Evolutionary conservation across 2,888 invertebrate species (phyloP).

Genomic region (Ochropleura leucogaster): DNA sequence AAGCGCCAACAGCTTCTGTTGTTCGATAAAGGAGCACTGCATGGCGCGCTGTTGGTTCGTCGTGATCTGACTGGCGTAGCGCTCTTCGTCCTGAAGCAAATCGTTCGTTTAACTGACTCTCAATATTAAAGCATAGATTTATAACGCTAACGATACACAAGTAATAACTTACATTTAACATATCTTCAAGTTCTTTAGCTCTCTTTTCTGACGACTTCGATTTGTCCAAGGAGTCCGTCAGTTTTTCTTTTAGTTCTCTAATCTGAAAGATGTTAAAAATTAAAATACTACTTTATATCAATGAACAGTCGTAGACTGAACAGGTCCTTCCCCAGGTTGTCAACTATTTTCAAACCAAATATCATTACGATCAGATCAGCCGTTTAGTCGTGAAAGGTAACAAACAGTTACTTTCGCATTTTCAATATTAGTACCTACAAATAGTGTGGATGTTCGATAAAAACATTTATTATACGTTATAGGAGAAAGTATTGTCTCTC

Average conservation of each 20-base stretch:
- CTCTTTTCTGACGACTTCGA: slow-evolving; percentile 90
- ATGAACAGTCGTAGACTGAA: background rate
- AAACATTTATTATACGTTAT: too few species aligned
- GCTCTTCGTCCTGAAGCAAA: slow-evolving; percentile 85
- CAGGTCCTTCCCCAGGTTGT: too few species aligned
- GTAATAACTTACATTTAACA: slow-evolving; percentile 86
- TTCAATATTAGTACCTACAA: too few species aligned
- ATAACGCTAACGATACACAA: background rate
- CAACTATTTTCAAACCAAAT: too few species aligned
- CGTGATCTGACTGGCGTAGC: slow-evolving; percentile 84
- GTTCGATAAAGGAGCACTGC: slow-evolving; percentile 87
- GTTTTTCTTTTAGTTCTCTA: slow-evolving; percentile 84
- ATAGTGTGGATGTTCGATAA: too few species aligned
- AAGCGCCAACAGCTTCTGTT: slow-evolving; percentile 84
- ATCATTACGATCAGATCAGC: too few species aligned
- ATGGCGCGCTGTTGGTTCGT: slow-evolving; percentile 87
- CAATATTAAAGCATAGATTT: too few species aligned
- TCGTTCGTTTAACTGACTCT: too few species aligned
- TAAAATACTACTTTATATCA: background rate
- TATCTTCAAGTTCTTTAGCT: slow-evolving; percentile 90
- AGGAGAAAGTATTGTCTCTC: too few species aligned
- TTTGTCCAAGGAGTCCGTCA: slow-evolving; percentile 87
- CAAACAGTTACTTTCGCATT: too few species aligned
- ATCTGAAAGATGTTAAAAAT: slow-evolving; percentile 76
- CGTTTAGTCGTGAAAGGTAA: too few species aligned